A percentile compares a stretch with the other conserved stretches of the same genome.
Conservation (phyloP, 2,888 invertebrate genomes). For the Acholoe squamosa region DNA sequence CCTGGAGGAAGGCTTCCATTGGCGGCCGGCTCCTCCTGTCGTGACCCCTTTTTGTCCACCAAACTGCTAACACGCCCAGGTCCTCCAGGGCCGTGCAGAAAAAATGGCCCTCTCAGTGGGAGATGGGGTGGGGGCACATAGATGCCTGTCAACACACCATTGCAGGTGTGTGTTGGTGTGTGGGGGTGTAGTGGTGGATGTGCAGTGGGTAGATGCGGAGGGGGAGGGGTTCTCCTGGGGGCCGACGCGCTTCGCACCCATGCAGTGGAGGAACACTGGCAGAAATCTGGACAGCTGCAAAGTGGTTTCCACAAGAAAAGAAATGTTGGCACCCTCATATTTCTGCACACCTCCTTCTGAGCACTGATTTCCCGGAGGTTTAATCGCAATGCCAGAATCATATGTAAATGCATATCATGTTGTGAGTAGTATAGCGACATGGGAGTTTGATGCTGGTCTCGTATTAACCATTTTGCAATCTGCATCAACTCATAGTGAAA, state of each 20-base stretch:
- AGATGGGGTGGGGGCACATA: background rate
- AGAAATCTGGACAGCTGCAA: conserved; percentile 36
- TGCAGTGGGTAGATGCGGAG: no score
- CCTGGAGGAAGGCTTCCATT: conserved; percentile 39
- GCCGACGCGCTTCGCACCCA: background rate
- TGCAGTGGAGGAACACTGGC: conserved; percentile 5
- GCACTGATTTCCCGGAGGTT: no score
- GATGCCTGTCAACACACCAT: background rate
- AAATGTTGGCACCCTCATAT: background rate
- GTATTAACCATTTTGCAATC: no score
- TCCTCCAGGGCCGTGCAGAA: conserved; percentile 51
- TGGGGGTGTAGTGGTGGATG: no score
- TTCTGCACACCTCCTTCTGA: background rate
- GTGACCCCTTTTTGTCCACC: conserved; percentile 55
- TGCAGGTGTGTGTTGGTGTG: background rate
- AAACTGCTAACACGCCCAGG: conserved; percentile 19
- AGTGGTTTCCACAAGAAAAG: background rate
- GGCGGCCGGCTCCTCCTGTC: background rate
- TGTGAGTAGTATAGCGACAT: no score
- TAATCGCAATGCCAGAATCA: no score
- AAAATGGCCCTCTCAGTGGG: background rate
- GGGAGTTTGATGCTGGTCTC: no score
- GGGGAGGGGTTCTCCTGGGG: background rate
- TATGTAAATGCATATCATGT: no score
- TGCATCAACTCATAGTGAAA: no score